phyloP scores from a whole-genome alignment of 2,888 invertebrate genomes.

The Agrochola lychnidis region DNA sequence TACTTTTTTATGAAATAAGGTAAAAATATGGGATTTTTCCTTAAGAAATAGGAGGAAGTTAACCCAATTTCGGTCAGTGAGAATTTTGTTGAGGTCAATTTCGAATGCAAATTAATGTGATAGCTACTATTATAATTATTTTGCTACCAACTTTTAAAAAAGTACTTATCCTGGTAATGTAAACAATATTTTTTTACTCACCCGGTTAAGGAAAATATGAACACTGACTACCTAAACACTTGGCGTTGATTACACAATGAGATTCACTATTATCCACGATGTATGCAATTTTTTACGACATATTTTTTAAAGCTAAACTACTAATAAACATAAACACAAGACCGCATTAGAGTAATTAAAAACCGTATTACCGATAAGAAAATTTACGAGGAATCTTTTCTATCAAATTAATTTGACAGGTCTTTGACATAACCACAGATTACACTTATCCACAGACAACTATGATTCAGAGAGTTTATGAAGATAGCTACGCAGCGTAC shows the following conservation, averaged over 20 bases:
- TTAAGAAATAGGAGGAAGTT: neutral
- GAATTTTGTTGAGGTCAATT: neutral
- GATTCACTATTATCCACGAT: conserved; percentile 14
- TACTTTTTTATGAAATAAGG: too few relatives aligned
- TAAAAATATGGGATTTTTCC: neutral
- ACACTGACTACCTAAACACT: neutral
- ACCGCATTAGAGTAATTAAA: conserved; percentile 8
- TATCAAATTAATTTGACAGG: conserved; percentile 35
- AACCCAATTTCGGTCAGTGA: neutral
- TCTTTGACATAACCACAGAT: neutral
- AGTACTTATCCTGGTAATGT: too few relatives aligned
- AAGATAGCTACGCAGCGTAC: neutral
- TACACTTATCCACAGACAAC: too few relatives aligned
- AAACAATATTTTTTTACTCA: conserved; percentile 26
- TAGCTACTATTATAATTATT: neutral
- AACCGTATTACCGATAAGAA: conserved; percentile 26
- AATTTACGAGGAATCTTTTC: neutral
- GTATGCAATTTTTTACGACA: conserved; percentile 1
- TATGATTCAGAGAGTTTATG: conserved; percentile 14
- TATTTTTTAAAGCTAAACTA: conserved; percentile 27
- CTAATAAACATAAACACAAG: conserved; percentile 26
- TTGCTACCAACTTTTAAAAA: neutral
- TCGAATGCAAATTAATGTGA: neutral
- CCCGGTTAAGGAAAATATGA: conserved; percentile 3
- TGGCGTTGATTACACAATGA: conserved; percentile 27